Evolutionary conservation across 2,113 vertebrate species (phyloP).

Genomic region (Amphiprion ocellaris): DNA sequence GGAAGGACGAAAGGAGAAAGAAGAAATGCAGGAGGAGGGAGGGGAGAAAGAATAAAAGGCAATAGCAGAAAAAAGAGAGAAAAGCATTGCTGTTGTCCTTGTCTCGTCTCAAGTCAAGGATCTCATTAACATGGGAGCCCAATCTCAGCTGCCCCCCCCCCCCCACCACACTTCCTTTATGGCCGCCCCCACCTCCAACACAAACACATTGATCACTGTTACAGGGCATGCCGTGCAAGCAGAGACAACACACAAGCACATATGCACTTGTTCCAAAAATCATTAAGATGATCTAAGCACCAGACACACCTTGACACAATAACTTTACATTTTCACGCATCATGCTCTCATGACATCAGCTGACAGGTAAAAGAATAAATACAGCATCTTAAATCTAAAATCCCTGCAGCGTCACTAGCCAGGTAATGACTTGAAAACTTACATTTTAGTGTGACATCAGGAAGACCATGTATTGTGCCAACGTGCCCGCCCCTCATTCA

Average conservation of each 20-base stretch:
- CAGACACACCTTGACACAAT: background rate
- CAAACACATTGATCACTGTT: slow-evolving; percentile 71
- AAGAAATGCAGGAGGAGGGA: slow-evolving; percentile 22
- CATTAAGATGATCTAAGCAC: background rate
- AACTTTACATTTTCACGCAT: background rate
- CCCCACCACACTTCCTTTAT: slow-evolving; percentile 31
- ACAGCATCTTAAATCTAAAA: background rate
- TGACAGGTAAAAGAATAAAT: background rate
- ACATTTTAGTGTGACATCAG: slow-evolving; percentile 9
- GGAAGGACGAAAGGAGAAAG: slow-evolving; percentile 47
- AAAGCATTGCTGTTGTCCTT: slow-evolving; percentile 76
- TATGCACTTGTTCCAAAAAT: slow-evolving; percentile 11
- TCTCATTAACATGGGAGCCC: slow-evolving; percentile 84
- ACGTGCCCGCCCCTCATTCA: slow-evolving; percentile 10
- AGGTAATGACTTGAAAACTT: background rate
- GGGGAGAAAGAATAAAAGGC: slow-evolving; percentile 39
- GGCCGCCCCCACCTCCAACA: slow-evolving; percentile 42
- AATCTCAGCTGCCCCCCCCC: slow-evolving; percentile 62
- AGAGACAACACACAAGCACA: slow-evolving; percentile 32
- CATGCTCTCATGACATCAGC: background rate
- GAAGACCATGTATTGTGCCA: slow-evolving; percentile 35
- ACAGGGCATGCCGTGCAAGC: slow-evolving; percentile 25
- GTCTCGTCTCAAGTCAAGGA: slow-evolving; percentile 80
- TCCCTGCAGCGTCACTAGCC: background rate
- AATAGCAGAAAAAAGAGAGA: slow-evolving; percentile 39